These are phyloP conservation scores for Cyanistes caeruleus DNA, from an alignment of 2,113 vertebrate genomes.

Conservation along the genomic window DNA sequence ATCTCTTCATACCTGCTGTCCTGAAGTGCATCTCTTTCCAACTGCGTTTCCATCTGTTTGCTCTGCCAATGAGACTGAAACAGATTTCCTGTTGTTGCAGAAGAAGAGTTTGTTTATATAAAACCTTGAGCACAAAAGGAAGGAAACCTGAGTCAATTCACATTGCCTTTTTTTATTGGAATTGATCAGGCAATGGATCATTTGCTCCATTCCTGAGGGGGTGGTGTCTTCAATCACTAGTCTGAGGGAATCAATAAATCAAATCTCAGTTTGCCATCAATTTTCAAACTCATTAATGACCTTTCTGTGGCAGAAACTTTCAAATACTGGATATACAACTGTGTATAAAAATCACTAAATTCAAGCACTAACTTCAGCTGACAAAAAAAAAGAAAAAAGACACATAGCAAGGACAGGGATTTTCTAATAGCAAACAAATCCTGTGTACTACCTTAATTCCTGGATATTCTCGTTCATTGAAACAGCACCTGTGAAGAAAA, in stretches of 20 bases:
- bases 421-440: not conserved
- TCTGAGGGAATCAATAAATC: not conserved
- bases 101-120: not conserved
- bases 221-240: not conserved
- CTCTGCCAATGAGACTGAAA: slow-evolving; percentile 71
- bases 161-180: not conserved
- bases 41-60: slow-evolving; percentile 73
- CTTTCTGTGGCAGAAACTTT: not conserved
- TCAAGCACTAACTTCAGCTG: not conserved
- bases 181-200: not conserved
- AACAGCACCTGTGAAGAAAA: not conserved
- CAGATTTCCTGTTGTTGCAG: slow-evolving; percentile 56
- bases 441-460: not conserved
- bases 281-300: not conserved
- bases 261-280: not conserved
- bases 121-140: not conserved
- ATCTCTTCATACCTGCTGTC: slow-evolving; percentile 75
- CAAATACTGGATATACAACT: not conserved
- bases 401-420: not conserved
- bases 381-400: not conserved
- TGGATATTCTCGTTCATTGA: not conserved
- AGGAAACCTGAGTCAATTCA: not conserved
- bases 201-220: not conserved
- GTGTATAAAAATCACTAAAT: not conserved
- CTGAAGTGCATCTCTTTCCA: slow-evolving; percentile 72